Evolutionary conservation across 2,888 invertebrate species (phyloP), one percentile per base, ranked within the genome.

Genomic region (Drosophila conformis): DNA sequence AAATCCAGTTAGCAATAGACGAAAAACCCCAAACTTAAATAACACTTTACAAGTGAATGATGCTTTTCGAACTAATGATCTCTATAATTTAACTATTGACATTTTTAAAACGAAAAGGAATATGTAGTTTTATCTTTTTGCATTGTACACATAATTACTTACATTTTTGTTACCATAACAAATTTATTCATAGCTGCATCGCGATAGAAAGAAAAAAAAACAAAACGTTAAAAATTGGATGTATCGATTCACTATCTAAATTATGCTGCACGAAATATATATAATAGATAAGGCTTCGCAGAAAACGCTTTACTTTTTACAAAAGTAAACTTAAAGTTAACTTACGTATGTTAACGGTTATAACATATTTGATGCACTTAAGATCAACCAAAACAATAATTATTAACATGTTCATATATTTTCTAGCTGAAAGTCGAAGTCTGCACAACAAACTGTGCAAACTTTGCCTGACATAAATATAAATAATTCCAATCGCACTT

Each of bases 401-500:
- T 40, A 8, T 29, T 15, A 40, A n/a, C n/a, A 15, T 13, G 4
- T 42, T 57, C 8, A 2, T 42, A 42, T 42, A 13, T 42, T 57
- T 21, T 46, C 15, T 15, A 21, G 21, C 15, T 21, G 46, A 46
- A 21, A 21, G 21, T 21, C 46, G 4, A 21, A 4, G 7, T 15
- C 4, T 15, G 46, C 15, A 21, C 21, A 5, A 42, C 21, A 11
- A 42, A 42, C 11, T 21, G 4, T 46, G 1, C 4, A 7, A 21
- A 7, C 4, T 8, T 21, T 46, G 46, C 46, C 13, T 13, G 36
- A 18, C 18, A 42, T 51, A 18, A 67, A 29, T 52, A 38, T 65
- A 49, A 54, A 60, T 61, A 49, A 56, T 57, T 54, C 21, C 18
- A 15, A 27, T 48, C 31, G 31, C 35, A 36, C 13, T 48, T 38